Evolutionary conservation across 2,888 invertebrate genomes (phyloP), one percentile per base, ranked within the genome.

Genomic region (Trachelus stipa): DNA sequence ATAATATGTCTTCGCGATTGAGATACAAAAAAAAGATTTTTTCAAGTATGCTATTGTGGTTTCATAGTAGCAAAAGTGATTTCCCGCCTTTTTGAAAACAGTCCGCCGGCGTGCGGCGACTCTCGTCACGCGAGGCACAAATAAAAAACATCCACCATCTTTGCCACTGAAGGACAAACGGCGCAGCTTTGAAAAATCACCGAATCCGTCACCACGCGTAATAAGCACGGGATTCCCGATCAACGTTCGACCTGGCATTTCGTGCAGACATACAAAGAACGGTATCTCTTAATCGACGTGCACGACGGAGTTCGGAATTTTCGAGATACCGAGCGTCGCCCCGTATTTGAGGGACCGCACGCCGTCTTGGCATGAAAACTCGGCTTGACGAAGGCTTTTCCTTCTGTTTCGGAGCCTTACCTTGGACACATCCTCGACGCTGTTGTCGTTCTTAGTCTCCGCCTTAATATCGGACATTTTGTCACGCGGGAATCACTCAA

Each of bases 381-480:
- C 89, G 88, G 89, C 90, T 90, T 90, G 90, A 89, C 85, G 88
- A 86, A 83, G 85, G 80, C 78, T 82, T 87, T 87, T 82, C 82
- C 81, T 77, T 33, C 35, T 81, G 74, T 79, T 79, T 80, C 37
- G 76, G 76, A 73, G 73, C 89, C 79, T 90, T 88, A 92, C 92
- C 92, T 91, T 91, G 79, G 90, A 86, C 79, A 87, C 86, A 87
- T 90, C 91, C 81, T 91, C 92, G 86, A 92, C 87, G 84, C 88
- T 91, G 83, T 91, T 92, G 81, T 92, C 92, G 85, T 87, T 91
- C 89, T 91, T 92, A 82, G 83, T 88, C 81, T 92, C 92, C 81
- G 90, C 87, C 87, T 91, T 91, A 79, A 90, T 87, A 84, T 91
- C 91, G 73, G 92, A 91, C 92, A 92, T 92, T 86, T 86, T 87